Evolutionary conservation across 2,888 invertebrate species (phyloP).

Genomic region (Chloroclysta siterata): DNA sequence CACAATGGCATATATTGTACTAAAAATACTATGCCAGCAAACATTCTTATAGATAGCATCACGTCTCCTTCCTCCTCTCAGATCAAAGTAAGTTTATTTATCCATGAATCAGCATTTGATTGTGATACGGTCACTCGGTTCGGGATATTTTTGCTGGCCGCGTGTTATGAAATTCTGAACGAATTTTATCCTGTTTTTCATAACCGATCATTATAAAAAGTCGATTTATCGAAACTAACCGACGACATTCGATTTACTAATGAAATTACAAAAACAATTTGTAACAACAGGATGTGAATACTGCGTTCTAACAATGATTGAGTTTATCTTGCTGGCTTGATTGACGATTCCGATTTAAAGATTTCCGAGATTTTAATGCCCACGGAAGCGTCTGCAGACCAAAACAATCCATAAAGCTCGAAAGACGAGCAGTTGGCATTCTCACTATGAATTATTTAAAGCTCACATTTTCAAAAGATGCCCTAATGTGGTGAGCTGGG

Average conservation of each 20-base stretch:
- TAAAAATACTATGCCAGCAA: background rate
- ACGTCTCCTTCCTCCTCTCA: background rate
- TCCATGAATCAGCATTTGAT: constrained; percentile 19
- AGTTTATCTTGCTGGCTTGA: background rate
- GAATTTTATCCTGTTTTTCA: constrained; percentile 30
- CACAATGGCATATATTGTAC: no score
- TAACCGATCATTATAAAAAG: constrained; percentile 1
- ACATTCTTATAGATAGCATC: background rate
- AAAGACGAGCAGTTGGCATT: no score
- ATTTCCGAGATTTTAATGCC: background rate
- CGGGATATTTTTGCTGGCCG: background rate
- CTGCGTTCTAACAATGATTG: background rate
- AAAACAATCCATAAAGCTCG: no score
- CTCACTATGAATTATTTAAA: no score
- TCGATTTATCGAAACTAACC: background rate
- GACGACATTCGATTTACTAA: background rate
- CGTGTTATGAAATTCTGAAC: background rate
- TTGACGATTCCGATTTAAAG: background rate
- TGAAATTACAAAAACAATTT: background rate
- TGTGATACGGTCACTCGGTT: constrained; percentile 13
- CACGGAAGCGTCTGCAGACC: no score
- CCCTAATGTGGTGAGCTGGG: no score
- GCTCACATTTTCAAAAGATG: no score
- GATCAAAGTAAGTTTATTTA: constrained; percentile 12
- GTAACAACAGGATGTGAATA: background rate